A percentile compares a stretch with the other conserved stretches of the same genome.
phyloP scores from a whole-genome alignment of 2,797 vertebrate genomes.

The Danio tinwini region DNA sequence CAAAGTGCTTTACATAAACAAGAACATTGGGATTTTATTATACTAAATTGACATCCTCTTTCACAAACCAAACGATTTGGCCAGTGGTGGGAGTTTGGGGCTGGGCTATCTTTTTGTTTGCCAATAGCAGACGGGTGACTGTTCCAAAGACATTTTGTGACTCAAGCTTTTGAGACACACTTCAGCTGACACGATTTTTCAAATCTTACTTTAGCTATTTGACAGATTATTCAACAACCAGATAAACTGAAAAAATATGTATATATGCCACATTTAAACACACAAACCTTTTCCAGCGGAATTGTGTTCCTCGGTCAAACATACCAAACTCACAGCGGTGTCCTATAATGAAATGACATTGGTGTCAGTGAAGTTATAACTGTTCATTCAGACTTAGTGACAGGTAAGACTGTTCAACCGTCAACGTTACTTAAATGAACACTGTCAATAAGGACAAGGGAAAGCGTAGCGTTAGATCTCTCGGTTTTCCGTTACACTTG shows the following conservation, averaged over 20 bases:
- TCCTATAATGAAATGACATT: conserved; percentile 19
- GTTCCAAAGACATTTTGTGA: neutral
- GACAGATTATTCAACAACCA: neutral
- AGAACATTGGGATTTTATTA: too few relatives aligned
- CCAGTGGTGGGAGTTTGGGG: neutral
- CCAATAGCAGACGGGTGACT: neutral
- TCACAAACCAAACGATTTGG: neutral
- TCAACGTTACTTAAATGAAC: neutral
- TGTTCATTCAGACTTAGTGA: neutral
- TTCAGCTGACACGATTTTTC: neutral
- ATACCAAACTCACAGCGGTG: conserved; percentile 44
- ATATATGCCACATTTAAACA: neutral
- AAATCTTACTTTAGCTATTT: neutral
- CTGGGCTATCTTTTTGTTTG: neutral
- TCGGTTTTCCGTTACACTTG: neutral
- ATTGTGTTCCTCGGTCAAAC: conserved; percentile 34
- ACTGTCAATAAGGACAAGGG: neutral
- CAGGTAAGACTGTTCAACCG: neutral
- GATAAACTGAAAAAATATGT: neutral
- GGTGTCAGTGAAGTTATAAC: neutral
- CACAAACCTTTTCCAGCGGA: conserved; percentile 30
- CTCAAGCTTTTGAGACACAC: too few relatives aligned
- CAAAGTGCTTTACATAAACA: too few relatives aligned
- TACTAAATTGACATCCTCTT: neutral
- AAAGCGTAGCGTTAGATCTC: neutral